Evolutionary conservation across 2,113 vertebrate genomes (phyloP).

Genomic region (Tapirus terrestris): DNA sequence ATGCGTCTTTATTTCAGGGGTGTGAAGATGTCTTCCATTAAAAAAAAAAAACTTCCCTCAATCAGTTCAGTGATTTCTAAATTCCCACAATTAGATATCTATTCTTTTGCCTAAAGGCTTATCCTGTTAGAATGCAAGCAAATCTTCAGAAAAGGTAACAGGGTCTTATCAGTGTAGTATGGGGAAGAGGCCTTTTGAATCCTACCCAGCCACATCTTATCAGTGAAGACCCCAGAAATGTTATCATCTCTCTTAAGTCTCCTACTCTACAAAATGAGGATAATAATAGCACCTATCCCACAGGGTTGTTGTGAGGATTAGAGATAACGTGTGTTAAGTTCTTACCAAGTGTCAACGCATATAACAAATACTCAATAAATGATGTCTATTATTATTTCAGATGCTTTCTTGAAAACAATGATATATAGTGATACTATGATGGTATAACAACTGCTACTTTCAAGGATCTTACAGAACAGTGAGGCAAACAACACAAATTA

Average conservation of each 20-base stretch:
- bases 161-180: neutral
- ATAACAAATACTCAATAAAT: neutral
- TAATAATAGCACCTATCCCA: neutral
- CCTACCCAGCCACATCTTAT: neutral
- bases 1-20: slow-evolving; percentile 24
- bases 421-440: neutral
- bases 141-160: slow-evolving; percentile 16
- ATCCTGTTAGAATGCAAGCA: slow-evolving; percentile 8
- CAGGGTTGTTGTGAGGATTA: neutral
- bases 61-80: slow-evolving; percentile 46
- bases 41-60: neutral
- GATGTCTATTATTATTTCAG: slow-evolving; percentile 2
- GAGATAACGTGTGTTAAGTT: neutral
- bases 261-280: neutral
- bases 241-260: neutral
- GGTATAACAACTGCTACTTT: neutral
- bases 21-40: neutral
- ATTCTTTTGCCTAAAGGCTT: slow-evolving; percentile 48
- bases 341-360: neutral
- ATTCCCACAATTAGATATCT: slow-evolving; percentile 30
- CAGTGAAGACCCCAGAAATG: neutral
- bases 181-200: neutral
- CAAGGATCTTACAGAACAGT: neutral
- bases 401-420: slow-evolving; percentile 42
- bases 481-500: neutral